These are phyloP conservation scores for Dendropsophus ebraccatus DNA, from an alignment of 2,113 vertebrate genomes.

Conservation along the genomic window DNA sequence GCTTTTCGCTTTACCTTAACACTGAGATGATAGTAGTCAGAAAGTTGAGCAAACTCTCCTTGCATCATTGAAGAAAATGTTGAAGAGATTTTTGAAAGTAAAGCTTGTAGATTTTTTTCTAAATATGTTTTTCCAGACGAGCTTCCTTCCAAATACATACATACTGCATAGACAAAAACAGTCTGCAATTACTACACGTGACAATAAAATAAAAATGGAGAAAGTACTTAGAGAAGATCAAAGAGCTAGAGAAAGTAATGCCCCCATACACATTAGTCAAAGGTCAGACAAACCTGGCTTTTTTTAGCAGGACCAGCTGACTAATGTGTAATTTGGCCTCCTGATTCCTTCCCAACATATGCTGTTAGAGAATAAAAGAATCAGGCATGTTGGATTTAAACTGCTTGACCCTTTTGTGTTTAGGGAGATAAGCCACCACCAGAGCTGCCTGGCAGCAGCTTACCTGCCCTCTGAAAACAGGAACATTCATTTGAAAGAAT, in stretches of 20 bases:
- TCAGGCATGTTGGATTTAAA: too few relatives aligned
- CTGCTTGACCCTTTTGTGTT: too few relatives aligned
- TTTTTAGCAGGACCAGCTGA: too few relatives aligned
- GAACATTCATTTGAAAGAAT: too few relatives aligned
- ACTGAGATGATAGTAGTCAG: slow-evolving; percentile 70
- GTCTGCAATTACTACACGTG: background rate
- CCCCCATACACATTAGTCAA: too few relatives aligned
- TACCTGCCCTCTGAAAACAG: too few relatives aligned
- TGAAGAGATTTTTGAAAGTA: slow-evolving; percentile 70
- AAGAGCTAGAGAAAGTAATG: background rate
- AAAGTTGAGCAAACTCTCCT: slow-evolving; percentile 63
- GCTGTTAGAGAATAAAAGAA: too few relatives aligned
- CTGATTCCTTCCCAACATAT: too few relatives aligned
- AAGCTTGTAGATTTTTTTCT: slow-evolving; percentile 60
- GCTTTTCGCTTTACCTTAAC: slow-evolving; percentile 77
- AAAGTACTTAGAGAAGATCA: background rate
- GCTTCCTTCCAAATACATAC: slow-evolving; percentile 84
- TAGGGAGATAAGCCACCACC: too few relatives aligned
- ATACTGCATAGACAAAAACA: slow-evolving; percentile 65
- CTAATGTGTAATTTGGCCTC: too few relatives aligned
- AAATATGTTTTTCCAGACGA: slow-evolving; percentile 73
- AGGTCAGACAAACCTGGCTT: too few relatives aligned
- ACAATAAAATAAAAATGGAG: background rate
- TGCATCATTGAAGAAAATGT: slow-evolving; percentile 70
- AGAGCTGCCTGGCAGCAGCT: too few relatives aligned